Evolutionary conservation across 2,888 invertebrate genomes (phyloP).

Genomic region (Drosophila ustulata): DNA sequence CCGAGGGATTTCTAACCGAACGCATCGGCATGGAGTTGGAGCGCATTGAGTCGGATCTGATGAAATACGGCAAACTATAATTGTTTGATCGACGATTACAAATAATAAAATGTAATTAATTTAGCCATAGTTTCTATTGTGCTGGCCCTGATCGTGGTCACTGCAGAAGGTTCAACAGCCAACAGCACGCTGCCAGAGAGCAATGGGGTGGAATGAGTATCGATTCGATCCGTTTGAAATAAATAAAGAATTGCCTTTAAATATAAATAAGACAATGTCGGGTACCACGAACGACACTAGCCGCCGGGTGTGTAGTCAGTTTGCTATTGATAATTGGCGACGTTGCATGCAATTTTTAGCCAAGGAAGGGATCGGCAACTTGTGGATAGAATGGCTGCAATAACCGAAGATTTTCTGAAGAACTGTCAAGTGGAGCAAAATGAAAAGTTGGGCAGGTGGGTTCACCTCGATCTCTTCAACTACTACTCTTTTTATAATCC

Average conservation of each 20-base stretch:
- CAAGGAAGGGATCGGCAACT: constrained; percentile 13
- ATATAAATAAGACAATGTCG: constrained; percentile 63
- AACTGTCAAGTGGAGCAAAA: constrained; percentile 78
- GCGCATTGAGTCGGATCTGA: constrained; percentile 76
- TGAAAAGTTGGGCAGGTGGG: constrained; percentile 79
- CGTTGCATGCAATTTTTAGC: constrained; percentile 49
- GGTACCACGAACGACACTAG: neutral
- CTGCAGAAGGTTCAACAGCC: constrained; percentile 49
- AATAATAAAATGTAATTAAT: constrained; percentile 7
- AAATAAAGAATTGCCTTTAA: constrained; percentile 69
- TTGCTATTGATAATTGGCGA: constrained; percentile 45
- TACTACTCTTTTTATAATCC: neutral
- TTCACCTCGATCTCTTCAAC: neutral
- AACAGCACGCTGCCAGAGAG: constrained; percentile 1
- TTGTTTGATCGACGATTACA: too few species aligned
- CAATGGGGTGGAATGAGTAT: constrained; percentile 2
- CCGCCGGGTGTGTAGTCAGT: constrained; percentile 30
- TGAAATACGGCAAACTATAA: constrained; percentile 61
- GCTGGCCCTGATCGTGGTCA: constrained; percentile 33
- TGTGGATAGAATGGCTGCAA: constrained; percentile 50
- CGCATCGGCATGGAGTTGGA: constrained; percentile 76
- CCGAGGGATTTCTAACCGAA: constrained; percentile 87
- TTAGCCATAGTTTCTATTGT: constrained; percentile 25
- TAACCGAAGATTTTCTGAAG: constrained; percentile 76
- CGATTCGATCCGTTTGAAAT: constrained; percentile 54